Evolutionary conservation across 2,797 vertebrate genomes (phyloP), one percentile per base, ranked within the genome.

Genomic region (Saxicola maurus): DNA sequence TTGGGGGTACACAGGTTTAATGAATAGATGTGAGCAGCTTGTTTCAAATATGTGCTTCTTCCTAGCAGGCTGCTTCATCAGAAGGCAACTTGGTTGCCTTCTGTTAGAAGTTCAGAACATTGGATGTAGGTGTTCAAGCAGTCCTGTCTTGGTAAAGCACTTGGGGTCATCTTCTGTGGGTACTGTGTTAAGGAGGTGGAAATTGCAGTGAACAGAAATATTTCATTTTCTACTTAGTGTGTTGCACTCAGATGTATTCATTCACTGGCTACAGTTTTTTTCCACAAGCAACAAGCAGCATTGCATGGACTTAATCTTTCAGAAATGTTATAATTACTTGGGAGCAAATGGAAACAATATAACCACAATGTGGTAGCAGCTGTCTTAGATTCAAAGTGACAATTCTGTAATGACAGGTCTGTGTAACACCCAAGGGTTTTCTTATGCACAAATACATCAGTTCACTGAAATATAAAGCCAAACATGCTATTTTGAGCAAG

Each of bases 311-410:
- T 89, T 90, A 46, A 49, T 82, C 80, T 89, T 73, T 93, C 77
- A 55, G 53, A 80, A 88, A 82, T 61, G 33, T 67, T 86, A 0
- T 83, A 71, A 91, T 89, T 66, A 57, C 38, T 45, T 46, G 48
- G 27, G 77, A 94, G 61, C 59, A 82, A 82, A 59, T 35, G 53
- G 77, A 76, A 91, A 81, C 35, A 72, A 69, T 68, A 67, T 21
- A 69, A 52, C 28, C 30, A 62, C 19, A 68, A 3, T 42, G 35
- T 25, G 46, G 82, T 57, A 74, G 79, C 84, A 85, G 92, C 82
- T 94, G 86, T 89, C 91, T 87, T 40, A 72, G 91, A 88, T 67
- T 80, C 86, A 52, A 72, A 93, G 55, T 81, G 90, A 91, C 90
- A 68, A n/a, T 84, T 79, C 82, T 92, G 86, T 94, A 91, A 89